These are phyloP conservation scores for Drosophila orena DNA, from an alignment of 1,140 invertebrate genomes.

Conservation along the genomic window DNA sequence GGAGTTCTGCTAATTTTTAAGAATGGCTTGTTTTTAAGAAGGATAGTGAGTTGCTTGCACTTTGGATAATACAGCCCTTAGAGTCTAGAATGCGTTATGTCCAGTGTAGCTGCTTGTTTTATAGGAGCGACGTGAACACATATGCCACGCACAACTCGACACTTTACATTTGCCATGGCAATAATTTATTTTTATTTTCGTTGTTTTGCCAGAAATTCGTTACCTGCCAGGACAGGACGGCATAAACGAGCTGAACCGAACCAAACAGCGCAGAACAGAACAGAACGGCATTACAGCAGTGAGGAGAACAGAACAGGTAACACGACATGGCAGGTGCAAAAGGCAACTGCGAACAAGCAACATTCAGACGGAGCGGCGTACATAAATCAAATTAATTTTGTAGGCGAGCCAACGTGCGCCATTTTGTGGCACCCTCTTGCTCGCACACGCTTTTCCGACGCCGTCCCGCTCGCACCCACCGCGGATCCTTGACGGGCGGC, in stretches of 20 bases:
- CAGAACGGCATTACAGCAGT: slow-evolving; percentile 9
- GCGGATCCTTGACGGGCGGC: neutral
- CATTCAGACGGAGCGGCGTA: slow-evolving; percentile 44
- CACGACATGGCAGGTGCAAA: slow-evolving; percentile 61
- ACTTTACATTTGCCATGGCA: slow-evolving; percentile 76
- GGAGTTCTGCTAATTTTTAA: too few species aligned
- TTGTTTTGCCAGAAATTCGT: slow-evolving; percentile 78
- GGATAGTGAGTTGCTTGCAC: too few species aligned
- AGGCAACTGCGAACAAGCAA: slow-evolving; percentile 49
- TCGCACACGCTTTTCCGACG: neutral
- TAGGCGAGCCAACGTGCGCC: slow-evolving; percentile 71
- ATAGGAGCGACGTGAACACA: slow-evolving; percentile 67
- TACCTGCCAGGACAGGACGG: slow-evolving; percentile 55
- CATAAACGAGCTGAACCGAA: slow-evolving; percentile 21
- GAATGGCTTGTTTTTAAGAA: too few species aligned
- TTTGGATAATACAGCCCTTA: too few species aligned
- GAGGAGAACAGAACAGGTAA: slow-evolving; percentile 47
- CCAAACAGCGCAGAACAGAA: slow-evolving; percentile 4
- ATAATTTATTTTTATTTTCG: slow-evolving; percentile 80
- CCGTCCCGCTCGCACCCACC: slow-evolving; percentile 2
- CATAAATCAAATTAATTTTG: slow-evolving; percentile 84
- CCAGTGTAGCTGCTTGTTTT: slow-evolving; percentile 60
- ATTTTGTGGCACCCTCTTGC: slow-evolving; percentile 52
- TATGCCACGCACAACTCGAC: slow-evolving; percentile 75
- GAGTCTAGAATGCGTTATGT: too few species aligned